phyloP scores from a whole-genome alignment of 2,888 invertebrate genomes.

The Sericinus montela region DNA sequence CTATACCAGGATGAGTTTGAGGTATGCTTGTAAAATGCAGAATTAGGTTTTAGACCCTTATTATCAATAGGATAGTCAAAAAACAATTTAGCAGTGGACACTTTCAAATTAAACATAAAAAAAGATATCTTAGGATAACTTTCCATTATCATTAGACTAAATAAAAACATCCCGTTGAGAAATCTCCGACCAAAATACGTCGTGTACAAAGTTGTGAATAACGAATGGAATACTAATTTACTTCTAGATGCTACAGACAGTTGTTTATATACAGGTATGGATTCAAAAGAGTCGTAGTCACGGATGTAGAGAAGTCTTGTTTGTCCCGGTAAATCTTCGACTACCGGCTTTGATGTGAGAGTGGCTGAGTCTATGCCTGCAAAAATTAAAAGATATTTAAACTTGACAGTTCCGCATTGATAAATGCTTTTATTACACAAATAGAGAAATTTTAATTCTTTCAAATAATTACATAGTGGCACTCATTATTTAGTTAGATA shows the following conservation, averaged over 20 bases:
- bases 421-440: too few species aligned
- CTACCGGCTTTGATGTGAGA: conserved; percentile 26
- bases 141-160: conserved; percentile 80
- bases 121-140: conserved; percentile 85
- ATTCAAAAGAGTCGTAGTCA: conserved; percentile 46
- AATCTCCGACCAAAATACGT: conserved; percentile 70
- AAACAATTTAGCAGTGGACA: conserved; percentile 66
- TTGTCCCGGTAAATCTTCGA: conserved; percentile 26
- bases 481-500: too few species aligned
- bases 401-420: too few species aligned
- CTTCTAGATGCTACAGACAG: conserved; percentile 27
- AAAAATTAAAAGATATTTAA: background rate
- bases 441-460: too few species aligned
- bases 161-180: conserved; percentile 71
- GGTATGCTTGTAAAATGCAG: conserved; percentile 7
- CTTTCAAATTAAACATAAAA: conserved; percentile 75
- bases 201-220: conserved; percentile 36
- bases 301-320: conserved; percentile 31
- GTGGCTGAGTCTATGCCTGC: conserved; percentile 19
- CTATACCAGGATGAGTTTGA: conserved; percentile 8
- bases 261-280: conserved; percentile 48
- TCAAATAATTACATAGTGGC: too few species aligned
- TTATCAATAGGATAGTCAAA: conserved; percentile 28
- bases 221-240: conserved; percentile 22
- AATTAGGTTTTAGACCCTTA: conserved; percentile 27